Conservation (phyloP, 2,797 vertebrate species). For the Cottoperca gobio region DNA sequence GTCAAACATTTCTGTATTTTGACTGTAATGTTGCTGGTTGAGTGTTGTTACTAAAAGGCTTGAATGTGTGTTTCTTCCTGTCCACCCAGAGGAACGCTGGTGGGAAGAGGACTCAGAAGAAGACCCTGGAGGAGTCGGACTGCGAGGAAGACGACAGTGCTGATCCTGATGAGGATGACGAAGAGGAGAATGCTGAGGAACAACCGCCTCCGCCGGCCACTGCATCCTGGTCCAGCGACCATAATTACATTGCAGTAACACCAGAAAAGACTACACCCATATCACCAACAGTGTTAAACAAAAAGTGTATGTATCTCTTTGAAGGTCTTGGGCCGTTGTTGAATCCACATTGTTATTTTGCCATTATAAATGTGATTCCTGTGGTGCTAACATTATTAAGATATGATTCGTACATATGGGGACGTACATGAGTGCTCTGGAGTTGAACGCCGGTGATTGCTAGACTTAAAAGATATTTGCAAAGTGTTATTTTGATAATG, state of each 20-base stretch:
- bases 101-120: conserved; percentile 59
- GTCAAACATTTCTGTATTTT: not conserved
- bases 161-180: conserved; percentile 81
- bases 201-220: conserved; percentile 85
- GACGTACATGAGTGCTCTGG: conserved; percentile 23
- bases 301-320: conserved; percentile 99
- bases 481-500: conserved; percentile 54
- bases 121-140: conserved; percentile 68
- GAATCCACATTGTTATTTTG: conserved; percentile 60
- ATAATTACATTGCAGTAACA: conserved; percentile 99
- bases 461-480: conserved; percentile 43
- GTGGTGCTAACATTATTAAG: conserved; percentile 54
- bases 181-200: conserved; percentile 83
- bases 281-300: conserved; percentile 96
- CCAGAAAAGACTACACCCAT: conserved; percentile 97
- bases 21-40: not conserved
- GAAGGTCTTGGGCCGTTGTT: conserved; percentile 79
- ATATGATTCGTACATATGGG: conserved; percentile 39
- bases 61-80: conserved; percentile 48
- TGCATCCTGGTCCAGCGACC: conserved; percentile 98
- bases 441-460: conserved; percentile 52
- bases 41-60: conserved; percentile 17
- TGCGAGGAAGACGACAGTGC: conserved; percentile 80
- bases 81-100: conserved; percentile 56
- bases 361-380: conserved; percentile 59